Base-by-base conservation (phyloP, 2,888 invertebrate species). In the Ectemnius continuus region DNA sequence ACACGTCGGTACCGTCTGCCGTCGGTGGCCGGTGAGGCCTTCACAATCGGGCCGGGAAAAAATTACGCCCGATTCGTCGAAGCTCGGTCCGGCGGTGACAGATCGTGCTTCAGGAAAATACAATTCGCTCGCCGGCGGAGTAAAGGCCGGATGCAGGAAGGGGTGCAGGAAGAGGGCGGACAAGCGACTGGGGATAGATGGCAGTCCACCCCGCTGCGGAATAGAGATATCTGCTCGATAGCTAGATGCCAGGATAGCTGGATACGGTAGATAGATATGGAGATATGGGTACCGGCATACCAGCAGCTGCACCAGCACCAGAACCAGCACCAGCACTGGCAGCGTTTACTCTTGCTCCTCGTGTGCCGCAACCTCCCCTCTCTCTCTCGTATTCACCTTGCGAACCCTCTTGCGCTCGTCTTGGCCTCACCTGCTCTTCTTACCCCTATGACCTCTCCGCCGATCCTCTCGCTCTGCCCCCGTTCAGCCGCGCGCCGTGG, bases 1-100 rank as follows among this genome's bases (percentile, higher is more conserved):
- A 58, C 72, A 48, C 75, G 76, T 72, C 76, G 71, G 57, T 28
- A 67, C 66, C 76, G 75, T 75, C 76, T 72, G 75, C 8, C 8
- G 75, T 1, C 8, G 36, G 36, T 36, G 36, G 36, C 36, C 36
- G 36, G 71, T 52, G 23, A 20, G 52, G 68, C 72, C 69, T 77
- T 69, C 61, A 72, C 52, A 72, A 69, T 69, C 63, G 75, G 11
- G n/a, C 60, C 52, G 68, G 11, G 64, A 77, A 75, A 72, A 63
- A 47, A 61, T 26, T 47, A 52, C 70, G 61, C 68, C 64, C 75
- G 69, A 77, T 75, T 67, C 47, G 72, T 57, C 46, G 23, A 26
- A 64, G 8, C 46, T 58, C 60, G 47, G 58, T 48, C 60, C n/a
- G 72, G 5, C 60, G 23, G 28, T 64, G 72, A 71, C 68, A 63